Conservation (phyloP, 2,888 invertebrate species). For the Athripsodes cinereus region DNA sequence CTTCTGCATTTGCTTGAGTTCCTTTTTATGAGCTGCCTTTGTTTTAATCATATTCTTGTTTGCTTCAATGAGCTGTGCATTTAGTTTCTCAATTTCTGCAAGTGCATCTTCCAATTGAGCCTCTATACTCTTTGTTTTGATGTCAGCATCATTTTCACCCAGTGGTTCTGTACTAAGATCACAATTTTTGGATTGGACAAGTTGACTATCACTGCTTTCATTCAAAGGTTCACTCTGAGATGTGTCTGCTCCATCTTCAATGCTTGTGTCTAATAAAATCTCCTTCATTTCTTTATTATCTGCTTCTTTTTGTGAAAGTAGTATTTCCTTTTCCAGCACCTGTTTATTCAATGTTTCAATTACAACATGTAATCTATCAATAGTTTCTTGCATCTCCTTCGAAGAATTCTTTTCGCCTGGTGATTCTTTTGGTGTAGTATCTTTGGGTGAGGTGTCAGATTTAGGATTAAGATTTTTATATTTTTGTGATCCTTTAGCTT, state of each 20-base stretch:
- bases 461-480: slow-evolving; percentile 44
- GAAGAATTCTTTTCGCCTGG: slow-evolving; percentile 34
- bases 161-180: background rate
- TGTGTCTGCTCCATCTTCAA: slow-evolving; percentile 29
- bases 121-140: slow-evolving; percentile 35
- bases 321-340: slow-evolving; percentile 44
- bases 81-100: slow-evolving; percentile 50
- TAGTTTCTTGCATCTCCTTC: slow-evolving; percentile 31
- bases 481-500: slow-evolving; percentile 36
- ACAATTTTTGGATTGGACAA: background rate
- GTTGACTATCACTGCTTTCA: slow-evolving; percentile 2
- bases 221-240: slow-evolving; percentile 1
- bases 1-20: slow-evolving; percentile 70
- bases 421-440: slow-evolving; percentile 35
- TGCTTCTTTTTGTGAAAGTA: slow-evolving; percentile 39
- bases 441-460: slow-evolving; percentile 38
- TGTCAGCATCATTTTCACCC: slow-evolving; percentile 21
- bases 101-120: slow-evolving; percentile 43
- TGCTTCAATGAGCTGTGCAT: slow-evolving; percentile 64
- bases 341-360: slow-evolving; percentile 47
- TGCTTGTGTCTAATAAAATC: slow-evolving; percentile 22
- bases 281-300: slow-evolving; percentile 34
- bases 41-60: slow-evolving; percentile 74
- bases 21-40: slow-evolving; percentile 64
- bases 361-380: slow-evolving; percentile 38